Evolutionary conservation across 2,797 vertebrate species (phyloP), one percentile per base, ranked within the genome.

Genomic region (Merluccius polli): DNA sequence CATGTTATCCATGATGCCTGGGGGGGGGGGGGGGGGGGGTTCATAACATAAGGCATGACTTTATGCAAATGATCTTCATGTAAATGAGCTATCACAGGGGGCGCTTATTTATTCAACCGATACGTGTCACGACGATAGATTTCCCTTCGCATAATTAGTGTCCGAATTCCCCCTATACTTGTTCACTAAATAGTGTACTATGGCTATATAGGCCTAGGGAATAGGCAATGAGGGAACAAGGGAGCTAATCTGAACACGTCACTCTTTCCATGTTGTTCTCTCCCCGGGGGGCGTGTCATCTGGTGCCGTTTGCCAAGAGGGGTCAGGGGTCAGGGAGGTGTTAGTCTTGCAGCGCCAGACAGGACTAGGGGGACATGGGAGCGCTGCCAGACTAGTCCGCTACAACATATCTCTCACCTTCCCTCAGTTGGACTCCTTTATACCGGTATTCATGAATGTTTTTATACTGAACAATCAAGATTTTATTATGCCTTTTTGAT

Each of bases 241-340:
- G 33, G 73, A 77, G 29, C 44, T 52, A 70, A 79, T 21, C 83
- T 78, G 75, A n/a, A 87, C 82, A 77, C 78, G 71, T 59, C 63
- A 72, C 71, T 77, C 0, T 36, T 65, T 65, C 59, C 59, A 27
- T 27, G 59, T 27, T 67, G 85, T 85, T 88, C 80, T 73, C 80
- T 84, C 87, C 82, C 67, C 73, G 24, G 59, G 44, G 24, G 82
- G 73, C 52, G 21, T 59, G 84, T 84, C 86, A 85, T 86, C 85
- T 88, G 83, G 75, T 79, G 74, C 85, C 71, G 74, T 36, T 78
- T 74, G 78, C 21, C 83, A 63, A 65, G 70, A 73, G 73, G 75
- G 32, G 82, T 83, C 59, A 15, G 73, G 80, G 68, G 75, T 48
- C 75, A 52, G 81, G 79, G 77, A 31, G 76, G 59, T 73, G 84